Conservation (phyloP, 1,140 invertebrate genomes). For the Theocolax elegans region DNA sequence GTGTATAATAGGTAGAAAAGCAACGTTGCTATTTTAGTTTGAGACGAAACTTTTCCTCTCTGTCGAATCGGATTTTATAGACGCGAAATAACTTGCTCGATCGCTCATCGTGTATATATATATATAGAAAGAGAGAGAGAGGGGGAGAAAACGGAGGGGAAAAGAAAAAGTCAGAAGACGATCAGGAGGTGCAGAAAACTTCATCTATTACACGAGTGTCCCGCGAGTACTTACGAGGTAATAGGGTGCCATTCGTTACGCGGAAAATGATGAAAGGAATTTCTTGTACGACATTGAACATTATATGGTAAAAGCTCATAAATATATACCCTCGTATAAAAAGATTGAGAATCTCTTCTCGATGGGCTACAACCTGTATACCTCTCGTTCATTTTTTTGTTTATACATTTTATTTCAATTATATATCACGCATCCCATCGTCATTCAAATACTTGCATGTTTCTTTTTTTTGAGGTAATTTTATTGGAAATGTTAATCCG, state of each 20-base stretch:
- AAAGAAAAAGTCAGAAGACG: neutral
- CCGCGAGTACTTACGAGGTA: neutral
- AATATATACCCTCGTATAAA: neutral
- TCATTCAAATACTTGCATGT: too few species aligned
- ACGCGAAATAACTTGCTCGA: neutral
- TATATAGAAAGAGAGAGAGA: too few species aligned
- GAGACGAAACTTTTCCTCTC: too few species aligned
- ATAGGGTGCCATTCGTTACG: neutral
- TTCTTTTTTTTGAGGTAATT: too few species aligned
- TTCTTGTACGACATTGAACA: neutral
- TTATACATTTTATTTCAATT: too few species aligned
- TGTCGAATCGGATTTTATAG: neutral
- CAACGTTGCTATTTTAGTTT: too few species aligned
- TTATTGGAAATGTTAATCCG: too few species aligned
- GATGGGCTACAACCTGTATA: too few species aligned
- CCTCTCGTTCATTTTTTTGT: too few species aligned
- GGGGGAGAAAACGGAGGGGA: neutral
- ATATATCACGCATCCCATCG: too few species aligned
- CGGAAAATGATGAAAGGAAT: constrained; percentile 13
- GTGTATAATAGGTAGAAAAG: too few species aligned
- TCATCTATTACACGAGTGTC: constrained; percentile 6
- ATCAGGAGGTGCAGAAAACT: neutral
- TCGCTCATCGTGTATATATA: neutral
- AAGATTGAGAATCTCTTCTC: neutral
- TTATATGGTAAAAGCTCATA: neutral